Conservation (phyloP, 2,888 invertebrate genomes). For the Suillia variegata region DNA sequence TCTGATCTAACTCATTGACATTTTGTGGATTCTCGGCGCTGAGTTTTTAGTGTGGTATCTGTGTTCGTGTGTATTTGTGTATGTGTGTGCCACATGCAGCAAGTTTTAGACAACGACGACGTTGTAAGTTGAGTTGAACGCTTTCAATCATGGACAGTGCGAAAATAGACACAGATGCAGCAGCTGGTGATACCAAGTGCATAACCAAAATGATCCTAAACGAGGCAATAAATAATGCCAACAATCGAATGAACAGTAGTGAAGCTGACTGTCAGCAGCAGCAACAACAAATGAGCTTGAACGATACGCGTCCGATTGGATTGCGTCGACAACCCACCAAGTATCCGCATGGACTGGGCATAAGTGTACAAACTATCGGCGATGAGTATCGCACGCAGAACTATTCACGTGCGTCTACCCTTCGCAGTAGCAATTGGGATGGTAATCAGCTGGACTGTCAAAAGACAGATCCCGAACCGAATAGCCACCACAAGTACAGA, state of each 20-base stretch:
- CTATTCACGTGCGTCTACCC: constrained; percentile 41
- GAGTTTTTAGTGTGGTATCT: neutral
- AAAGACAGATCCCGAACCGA: constrained; percentile 17
- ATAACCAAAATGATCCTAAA: constrained; percentile 1
- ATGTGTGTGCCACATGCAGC: no score
- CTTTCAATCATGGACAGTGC: constrained; percentile 5
- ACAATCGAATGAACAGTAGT: constrained; percentile 16
- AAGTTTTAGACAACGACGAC: no score
- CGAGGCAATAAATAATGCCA: constrained; percentile 11
- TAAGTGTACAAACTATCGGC: constrained; percentile 46
- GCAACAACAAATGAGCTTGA: constrained; percentile 12
- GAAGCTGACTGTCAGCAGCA: neutral
- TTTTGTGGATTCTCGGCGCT: constrained; percentile 8
- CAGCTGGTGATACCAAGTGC: neutral
- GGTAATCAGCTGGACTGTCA: constrained; percentile 27
- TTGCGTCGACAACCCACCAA: constrained; percentile 50
- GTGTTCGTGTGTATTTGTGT: no score
- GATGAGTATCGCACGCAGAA: constrained; percentile 27
- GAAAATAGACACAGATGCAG: neutral
- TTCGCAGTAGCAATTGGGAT: constrained; percentile 34
- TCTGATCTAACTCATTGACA: constrained; percentile 19
- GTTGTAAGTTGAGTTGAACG: constrained; percentile 8
- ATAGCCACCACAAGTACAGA: constrained; percentile 44
- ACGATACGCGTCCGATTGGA: constrained; percentile 21
- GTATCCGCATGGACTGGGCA: constrained; percentile 52